Evolutionary conservation across 2,888 invertebrate genomes (phyloP).

Genomic region (Galeruca laticollis): DNA sequence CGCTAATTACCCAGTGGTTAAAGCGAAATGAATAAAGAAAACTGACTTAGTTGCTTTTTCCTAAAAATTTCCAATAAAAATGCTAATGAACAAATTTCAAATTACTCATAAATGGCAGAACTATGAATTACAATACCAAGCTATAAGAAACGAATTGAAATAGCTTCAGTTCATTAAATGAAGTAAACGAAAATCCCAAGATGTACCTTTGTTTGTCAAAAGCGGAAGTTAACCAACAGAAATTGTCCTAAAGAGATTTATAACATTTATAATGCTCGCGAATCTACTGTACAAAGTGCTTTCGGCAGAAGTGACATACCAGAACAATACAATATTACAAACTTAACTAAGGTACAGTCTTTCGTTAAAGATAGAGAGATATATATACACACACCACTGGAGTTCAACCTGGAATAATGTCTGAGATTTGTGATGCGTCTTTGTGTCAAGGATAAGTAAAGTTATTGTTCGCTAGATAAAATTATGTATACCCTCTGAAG

Average conservation of each 20-base stretch:
- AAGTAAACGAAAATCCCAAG: conserved; percentile 60
- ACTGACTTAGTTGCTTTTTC: too few species aligned
- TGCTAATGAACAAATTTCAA: too few species aligned
- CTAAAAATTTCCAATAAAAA: too few species aligned
- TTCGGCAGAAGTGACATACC: conserved; percentile 58
- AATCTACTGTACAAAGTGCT: conserved; percentile 66
- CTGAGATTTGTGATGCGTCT: conserved; percentile 63
- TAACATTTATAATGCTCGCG: conserved; percentile 64
- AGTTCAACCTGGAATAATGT: conserved; percentile 65
- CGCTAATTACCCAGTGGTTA: too few species aligned
- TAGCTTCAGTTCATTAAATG: conserved; percentile 61
- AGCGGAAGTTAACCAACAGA: conserved; percentile 63
- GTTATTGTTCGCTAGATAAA: conserved; percentile 56
- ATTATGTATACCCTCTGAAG: conserved; percentile 50
- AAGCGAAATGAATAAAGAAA: too few species aligned
- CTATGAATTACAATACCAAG: too few species aligned
- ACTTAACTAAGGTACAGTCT: conserved; percentile 62
- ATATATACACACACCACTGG: conserved; percentile 37
- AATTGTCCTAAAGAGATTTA: conserved; percentile 61
- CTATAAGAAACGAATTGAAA: not conserved
- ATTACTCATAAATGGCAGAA: too few species aligned
- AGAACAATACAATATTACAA: conserved; percentile 63
- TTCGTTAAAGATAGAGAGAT: conserved; percentile 45
- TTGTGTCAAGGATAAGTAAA: conserved; percentile 59
- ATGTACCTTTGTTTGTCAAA: conserved; percentile 64